Base-by-base conservation (phyloP, 2,797 vertebrate species). In the Artibeus lituratus region DNA sequence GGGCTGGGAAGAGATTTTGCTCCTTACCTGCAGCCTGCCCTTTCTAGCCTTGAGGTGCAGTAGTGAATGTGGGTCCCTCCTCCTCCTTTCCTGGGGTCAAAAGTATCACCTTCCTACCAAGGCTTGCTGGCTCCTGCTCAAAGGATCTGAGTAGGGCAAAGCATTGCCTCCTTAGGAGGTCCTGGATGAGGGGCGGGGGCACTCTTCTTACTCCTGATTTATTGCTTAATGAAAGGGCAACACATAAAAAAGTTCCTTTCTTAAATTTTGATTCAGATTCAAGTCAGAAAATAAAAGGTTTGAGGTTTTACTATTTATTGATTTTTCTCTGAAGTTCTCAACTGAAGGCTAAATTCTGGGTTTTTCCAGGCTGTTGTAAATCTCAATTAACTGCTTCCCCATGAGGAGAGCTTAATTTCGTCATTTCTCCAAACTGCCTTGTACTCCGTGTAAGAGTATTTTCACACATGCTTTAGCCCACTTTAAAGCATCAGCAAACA, bases 311-410 rank as follows among this genome's bases (percentile, higher is more conserved):
- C 35, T 83, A 15, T 80, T 83, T 86, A 53, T 72, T 83, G 73
- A 86, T 42, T 91, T 92, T 83, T 94, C 76, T 85, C 81, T 83
- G 67, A 91, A 94, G 85, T 90, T 97, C 89, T 85, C 73, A 9
- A 51, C 49, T 37, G 76, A 91, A 74, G 76, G 49, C 89, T 53
- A n/a, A 81, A 92, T 57, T 94, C 91, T 16, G 97, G 94, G 94
- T 87, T 93, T 97, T 95, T 97, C 93, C 94, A 70, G 62, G n/a
- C 55, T 95, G 59, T 78, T 83, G 94, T 90, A 93, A 97, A 92
- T 92, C 91, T 87, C 42, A 89, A 76, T 83, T 83, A 70, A 26
- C 90, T 72, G 55, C 82, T 95, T 97, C 89, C 91, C 92, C 69
- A 21, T 72, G 57, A 87, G 53, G 82, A 74, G 57, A 39, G 47